A percentile compares a stretch with the other conserved stretches of the same genome.
These are phyloP conservation scores for Fulica atra DNA, from an alignment of 2,113 vertebrate genomes.

Conservation along the genomic window DNA sequence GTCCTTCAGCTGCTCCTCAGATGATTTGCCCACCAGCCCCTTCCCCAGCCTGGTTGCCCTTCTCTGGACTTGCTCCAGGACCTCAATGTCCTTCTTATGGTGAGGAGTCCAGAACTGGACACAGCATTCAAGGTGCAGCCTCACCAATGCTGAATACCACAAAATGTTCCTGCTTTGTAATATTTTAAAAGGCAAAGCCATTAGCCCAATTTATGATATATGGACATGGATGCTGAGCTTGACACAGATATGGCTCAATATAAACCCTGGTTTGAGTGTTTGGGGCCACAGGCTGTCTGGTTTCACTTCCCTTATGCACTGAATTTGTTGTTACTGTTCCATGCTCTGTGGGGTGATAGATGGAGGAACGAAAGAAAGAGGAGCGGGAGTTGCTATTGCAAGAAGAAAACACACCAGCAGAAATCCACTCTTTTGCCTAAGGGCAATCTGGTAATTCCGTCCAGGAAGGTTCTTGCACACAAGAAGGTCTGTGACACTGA, in stretches of 20 bases:
- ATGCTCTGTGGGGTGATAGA: neutral
- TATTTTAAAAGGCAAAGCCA: neutral
- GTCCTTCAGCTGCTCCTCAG: too few species aligned
- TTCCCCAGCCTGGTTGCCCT: too few species aligned
- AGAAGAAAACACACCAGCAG: neutral
- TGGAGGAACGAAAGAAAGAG: neutral
- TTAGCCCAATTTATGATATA: neutral
- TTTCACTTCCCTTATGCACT: neutral
- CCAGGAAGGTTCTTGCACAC: neutral
- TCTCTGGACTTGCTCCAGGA: too few species aligned
- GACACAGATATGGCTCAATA: neutral
- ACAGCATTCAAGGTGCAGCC: too few species aligned
- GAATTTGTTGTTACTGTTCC: neutral
- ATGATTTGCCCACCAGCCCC: too few species aligned
- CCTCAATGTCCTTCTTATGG: too few species aligned
- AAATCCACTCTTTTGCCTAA: neutral
- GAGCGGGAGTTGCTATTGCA: neutral
- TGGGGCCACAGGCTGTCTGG: neutral
- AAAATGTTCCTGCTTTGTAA: neutral
- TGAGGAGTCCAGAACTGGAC: too few species aligned
- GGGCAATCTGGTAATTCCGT: neutral
- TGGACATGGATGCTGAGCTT: neutral
- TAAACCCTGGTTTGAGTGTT: neutral
- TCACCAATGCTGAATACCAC: too few species aligned
- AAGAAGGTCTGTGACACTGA: neutral